Evolutionary conservation across 64 coral and sea anemone species (phyloP), one percentile per base, ranked within the genome.

Genomic region (Montipora sp.): DNA sequence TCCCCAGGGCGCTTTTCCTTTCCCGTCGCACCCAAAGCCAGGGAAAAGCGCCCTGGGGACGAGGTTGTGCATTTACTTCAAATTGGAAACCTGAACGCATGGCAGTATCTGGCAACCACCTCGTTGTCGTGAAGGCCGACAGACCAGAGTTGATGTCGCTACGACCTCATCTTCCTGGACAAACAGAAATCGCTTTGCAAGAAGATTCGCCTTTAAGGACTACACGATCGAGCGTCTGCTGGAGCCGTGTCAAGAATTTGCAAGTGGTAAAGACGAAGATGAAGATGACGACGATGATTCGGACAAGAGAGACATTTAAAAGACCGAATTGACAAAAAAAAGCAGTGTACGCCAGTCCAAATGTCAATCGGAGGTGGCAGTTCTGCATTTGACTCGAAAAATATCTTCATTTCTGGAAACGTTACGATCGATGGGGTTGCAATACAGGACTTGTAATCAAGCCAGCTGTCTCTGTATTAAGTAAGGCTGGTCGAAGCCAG

Each of bases 11-110:
- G 27, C 27, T 27, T 27, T 27, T 27, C 27, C 27, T 27, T 27
- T 27, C 27, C 27, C 27, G 27, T 27, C 27, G 0, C 27, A 27
- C 27, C 27, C 27, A 27, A 27, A 27, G 27, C 27, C 27, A 27
- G 27, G 27, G 27, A 27, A 27, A 27, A 27, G 27, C 27, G 27
- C 27, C 27, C 27, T 27, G 27, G 27, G 27, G 27, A 27, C 27
- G 27, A 27, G 27, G 1, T 27, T 27, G 27, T 27, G 27, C 27
- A 27, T 27, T 91, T 66, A 91, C 89, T 1, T 91, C 89, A 51
- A 79, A 91, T 27, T 91, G 89, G 89, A 91, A 91, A 48, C 89
- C 89, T 43, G 79, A 91, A 71, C 79, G 80, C 51, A 61, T 91
- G 16, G 47, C 12, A 5, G 73, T 83, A 36, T 49, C 67, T n/a